phyloP scores from a whole-genome alignment of 2,113 vertebrate genomes.

The Tyto alba region DNA sequence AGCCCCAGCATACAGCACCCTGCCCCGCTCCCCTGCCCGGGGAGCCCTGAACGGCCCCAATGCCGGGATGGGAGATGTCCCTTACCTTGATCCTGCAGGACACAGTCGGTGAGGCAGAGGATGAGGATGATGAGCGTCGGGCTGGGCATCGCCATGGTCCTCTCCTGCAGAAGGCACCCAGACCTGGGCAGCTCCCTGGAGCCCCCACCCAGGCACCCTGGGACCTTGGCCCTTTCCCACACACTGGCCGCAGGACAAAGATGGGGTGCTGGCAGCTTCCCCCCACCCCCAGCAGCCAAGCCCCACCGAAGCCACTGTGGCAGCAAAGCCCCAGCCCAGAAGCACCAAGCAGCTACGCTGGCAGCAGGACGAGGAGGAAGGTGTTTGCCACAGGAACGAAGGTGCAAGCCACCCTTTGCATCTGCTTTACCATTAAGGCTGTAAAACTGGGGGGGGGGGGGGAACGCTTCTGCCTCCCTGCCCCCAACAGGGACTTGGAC shows the following conservation, averaged over 20 bases:
- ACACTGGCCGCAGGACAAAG: accelerated
- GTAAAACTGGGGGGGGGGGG: accelerated
- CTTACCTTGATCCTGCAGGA: neutral
- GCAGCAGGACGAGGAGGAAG: neutral
- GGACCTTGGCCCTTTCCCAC: neutral
- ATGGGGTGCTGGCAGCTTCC: neutral
- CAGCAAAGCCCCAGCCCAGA: neutral
- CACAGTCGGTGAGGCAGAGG: neutral
- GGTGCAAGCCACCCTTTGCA: neutral
- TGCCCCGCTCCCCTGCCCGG: neutral
- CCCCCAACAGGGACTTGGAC: accelerated
- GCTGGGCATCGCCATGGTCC: neutral
- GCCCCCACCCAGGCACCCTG: accelerated
- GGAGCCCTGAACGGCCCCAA: neutral
- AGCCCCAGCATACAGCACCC: accelerated
- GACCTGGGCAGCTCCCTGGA: neutral
- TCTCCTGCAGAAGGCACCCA: neutral
- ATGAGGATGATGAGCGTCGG: accelerated
- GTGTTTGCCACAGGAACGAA: accelerated
- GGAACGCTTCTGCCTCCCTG: neutral
- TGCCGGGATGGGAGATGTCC: neutral
- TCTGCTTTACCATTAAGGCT: neutral
- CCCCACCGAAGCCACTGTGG: accelerated
- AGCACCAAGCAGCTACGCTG: accelerated
- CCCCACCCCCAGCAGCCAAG: neutral